These are phyloP conservation scores for Byasa hedistus DNA, from an alignment of 2,888 invertebrate genomes.

Conservation along the genomic window DNA sequence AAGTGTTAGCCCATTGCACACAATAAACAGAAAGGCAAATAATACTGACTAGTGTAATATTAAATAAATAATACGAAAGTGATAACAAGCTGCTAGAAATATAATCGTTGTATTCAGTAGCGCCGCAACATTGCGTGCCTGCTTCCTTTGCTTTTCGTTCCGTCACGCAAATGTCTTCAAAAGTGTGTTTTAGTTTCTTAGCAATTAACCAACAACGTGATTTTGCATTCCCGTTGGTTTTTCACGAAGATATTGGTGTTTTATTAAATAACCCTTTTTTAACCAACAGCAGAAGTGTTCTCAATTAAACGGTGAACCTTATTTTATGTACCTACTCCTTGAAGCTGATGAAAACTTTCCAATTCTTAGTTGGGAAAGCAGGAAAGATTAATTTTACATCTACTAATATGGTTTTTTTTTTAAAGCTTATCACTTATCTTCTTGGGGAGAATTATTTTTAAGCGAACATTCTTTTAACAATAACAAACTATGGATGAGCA, in stretches of 20 bases:
- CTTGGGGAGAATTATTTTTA: too few species aligned
- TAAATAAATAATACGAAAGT: not conserved
- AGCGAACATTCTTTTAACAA: too few species aligned
- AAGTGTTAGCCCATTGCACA: too few species aligned
- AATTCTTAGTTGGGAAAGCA: too few species aligned
- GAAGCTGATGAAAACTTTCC: too few species aligned
- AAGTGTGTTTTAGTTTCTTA: conserved; percentile 18
- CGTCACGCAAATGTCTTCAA: conserved; percentile 14
- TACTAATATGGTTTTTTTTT: too few species aligned
- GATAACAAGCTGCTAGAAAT: not conserved
- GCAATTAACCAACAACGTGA: conserved; percentile 9
- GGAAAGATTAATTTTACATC: too few species aligned
- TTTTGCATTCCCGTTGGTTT: conserved; percentile 5
- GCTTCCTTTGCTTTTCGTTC: not conserved
- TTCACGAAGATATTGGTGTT: not conserved
- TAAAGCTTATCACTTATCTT: too few species aligned
- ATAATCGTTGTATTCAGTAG: conserved; percentile 1
- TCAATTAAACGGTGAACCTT: too few species aligned
- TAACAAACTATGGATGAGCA: too few species aligned
- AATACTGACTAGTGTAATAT: not conserved
- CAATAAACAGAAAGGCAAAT: not conserved
- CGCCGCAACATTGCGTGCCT: conserved; percentile 5
- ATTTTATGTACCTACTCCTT: too few species aligned
- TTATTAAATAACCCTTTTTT: not conserved
- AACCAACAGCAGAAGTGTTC: too few species aligned